Base-by-base conservation (phyloP, 2,113 vertebrate species). In the Trematocara macrostoma region DNA sequence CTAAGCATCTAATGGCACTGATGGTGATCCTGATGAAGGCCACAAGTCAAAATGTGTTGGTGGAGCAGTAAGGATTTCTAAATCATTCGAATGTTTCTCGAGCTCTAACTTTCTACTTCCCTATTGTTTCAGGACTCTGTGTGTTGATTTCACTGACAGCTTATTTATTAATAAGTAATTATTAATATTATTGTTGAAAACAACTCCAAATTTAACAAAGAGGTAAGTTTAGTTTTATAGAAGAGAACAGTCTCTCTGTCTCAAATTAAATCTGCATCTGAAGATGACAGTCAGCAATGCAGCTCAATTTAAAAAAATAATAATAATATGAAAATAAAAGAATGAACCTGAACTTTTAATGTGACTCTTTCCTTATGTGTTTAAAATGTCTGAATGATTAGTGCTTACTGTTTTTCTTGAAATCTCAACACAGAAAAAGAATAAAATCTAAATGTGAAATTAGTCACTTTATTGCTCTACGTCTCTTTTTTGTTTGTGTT, bases 401-500 rank as follows among this genome's bases (percentile, higher is more conserved):
- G 51, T 53, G 1, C 2, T 51, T 18, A 8, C 4, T 51, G 47
- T 5, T 53, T 53, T 53, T 11, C 52, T 53, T 20, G 3, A 20
- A 53, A 53, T 1, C 9, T 53, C n/a, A 20, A 11, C n/a, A 53
- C 52, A 0, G 16, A 20, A 53, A 1, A 53, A 20, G 52, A 53
- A n/a, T 52, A 52, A 52, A 52, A 52, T 5, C 3, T 11, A 53
- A 20, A 20, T 49, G n/a, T 53, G 52, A 53, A 53, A 53, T 20
- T 6, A 6, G 0, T 23, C 52, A 23, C 52, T 11, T 11, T 6
- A 6, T 53, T 23, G 52, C 10, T 53, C n/a, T 23, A 0, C 3
- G 9, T 23, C 52, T 53, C 5, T 23, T 53, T 53, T 53, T 20
- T 45, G 5, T 45, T 20, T 53, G 9, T 23, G 2, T 23, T 11